Conservation (phyloP, 2,113 vertebrate genomes). For the Lucifuga dentata region DNA sequence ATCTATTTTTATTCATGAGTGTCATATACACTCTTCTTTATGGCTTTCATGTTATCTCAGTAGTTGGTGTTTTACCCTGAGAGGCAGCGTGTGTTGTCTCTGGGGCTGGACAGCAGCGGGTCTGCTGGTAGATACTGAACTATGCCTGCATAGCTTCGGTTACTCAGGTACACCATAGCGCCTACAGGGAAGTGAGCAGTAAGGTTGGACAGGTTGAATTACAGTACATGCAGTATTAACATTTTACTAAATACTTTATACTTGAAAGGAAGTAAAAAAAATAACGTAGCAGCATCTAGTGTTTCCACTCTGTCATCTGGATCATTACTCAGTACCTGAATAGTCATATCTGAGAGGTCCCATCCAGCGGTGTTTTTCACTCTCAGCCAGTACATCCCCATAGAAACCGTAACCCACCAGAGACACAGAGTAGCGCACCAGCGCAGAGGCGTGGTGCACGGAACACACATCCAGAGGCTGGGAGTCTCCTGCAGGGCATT, state of each 20-base stretch:
- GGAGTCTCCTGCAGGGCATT: slow-evolving; percentile 82
- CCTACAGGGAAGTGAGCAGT: slow-evolving; percentile 65
- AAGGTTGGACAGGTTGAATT: not conserved
- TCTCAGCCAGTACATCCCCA: slow-evolving; percentile 85
- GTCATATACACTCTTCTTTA: not conserved
- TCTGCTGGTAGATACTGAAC: slow-evolving; percentile 84
- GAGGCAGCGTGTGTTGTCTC: slow-evolving; percentile 85
- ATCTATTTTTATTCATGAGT: too few species aligned
- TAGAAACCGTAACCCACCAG: slow-evolving; percentile 88
- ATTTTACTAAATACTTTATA: too few species aligned
- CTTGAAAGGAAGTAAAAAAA: slow-evolving; percentile 12
- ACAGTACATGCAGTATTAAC: too few species aligned
- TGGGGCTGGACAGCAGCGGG: slow-evolving; percentile 79
- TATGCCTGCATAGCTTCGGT: slow-evolving; percentile 82
- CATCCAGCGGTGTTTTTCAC: slow-evolving; percentile 87
- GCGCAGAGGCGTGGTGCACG: slow-evolving; percentile 76
- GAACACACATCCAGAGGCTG: slow-evolving; percentile 89
- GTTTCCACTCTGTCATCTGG: not conserved
- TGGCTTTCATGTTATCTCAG: not conserved
- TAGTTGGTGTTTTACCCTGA: slow-evolving; percentile 76
- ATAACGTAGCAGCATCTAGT: not conserved
- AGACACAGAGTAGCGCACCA: slow-evolving; percentile 84
- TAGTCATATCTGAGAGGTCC: slow-evolving; percentile 87
- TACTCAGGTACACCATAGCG: slow-evolving; percentile 81
- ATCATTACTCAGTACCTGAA: slow-evolving; percentile 72